Base-by-base conservation (phyloP, 2,888 invertebrate genomes). In the Platycnemis pennipes region DNA sequence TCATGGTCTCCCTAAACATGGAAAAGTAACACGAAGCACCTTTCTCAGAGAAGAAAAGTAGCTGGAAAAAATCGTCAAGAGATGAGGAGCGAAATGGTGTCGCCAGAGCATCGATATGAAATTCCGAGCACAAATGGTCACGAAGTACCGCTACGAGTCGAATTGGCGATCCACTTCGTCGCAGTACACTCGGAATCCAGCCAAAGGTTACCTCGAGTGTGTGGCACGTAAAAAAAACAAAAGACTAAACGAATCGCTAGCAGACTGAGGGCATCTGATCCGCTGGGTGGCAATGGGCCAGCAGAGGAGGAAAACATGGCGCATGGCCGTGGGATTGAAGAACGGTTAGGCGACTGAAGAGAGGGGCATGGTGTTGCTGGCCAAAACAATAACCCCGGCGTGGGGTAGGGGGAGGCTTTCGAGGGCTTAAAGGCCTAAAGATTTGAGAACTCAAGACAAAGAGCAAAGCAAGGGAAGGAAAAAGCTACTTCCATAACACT, bases 151-250 rank as follows among this genome's bases (percentile, higher is more conserved):
- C 77, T 77, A 37, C 77, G 37, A 77, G 16, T 77, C 63, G 63
- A 37, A 77, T 16, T 37, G 77, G 26, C 77, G 77, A 77, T 77
- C 77, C 37, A 77, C 77, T 77, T 77, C 37, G 11, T 13, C 37
- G 77, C 77, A 37, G 77, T 77, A 77, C 77, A 77, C 77, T 77
- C 77, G 77, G 77, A 77, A 77, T 31, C 31, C 37, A 77, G 77
- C 77, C 77, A 77, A 77, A 77, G 77, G 77, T 11, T 13, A 77
- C 37, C 0, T 11, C 37, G 77, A 37, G 22, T 77, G 77, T 37
- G 77, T 11, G 7, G 37, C 11, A 37, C 77, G 37, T 37, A 77
- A 63, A 63, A 63, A 77, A 77, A 31, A 7, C 11, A 13, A 2
- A 77, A 77, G 77, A 37, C 37, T 77, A 11, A 77, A 31, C 77